Conservation (phyloP, 2,888 invertebrate genomes). For the Drosophila macrospina region DNA sequence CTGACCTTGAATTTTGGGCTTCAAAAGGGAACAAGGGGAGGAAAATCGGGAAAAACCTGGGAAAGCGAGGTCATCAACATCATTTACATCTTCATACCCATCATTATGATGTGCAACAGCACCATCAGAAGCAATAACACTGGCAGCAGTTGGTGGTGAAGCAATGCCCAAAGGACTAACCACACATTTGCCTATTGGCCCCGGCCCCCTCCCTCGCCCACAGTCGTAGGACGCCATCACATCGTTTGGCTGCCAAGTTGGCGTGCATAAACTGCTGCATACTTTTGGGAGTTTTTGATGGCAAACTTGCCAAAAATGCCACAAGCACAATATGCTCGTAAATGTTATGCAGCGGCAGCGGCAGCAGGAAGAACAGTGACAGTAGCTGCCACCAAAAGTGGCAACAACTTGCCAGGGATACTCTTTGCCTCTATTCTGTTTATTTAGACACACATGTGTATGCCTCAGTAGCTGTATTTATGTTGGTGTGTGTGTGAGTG, state of each 20-base stretch:
- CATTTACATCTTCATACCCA: slow-evolving; percentile 20
- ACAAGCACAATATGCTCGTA: slow-evolving; percentile 58
- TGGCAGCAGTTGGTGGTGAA: slow-evolving; percentile 3
- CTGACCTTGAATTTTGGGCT: slow-evolving; percentile 45
- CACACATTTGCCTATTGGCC: slow-evolving; percentile 3
- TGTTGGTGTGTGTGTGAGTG: background rate
- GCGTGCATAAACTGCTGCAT: slow-evolving; percentile 75
- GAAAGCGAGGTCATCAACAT: slow-evolving; percentile 15
- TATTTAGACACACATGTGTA: slow-evolving; percentile 29
- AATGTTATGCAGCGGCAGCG: slow-evolving; percentile 37
- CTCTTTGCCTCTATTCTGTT: slow-evolving; percentile 14
- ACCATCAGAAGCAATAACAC: slow-evolving; percentile 24
- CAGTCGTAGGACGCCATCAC: slow-evolving; percentile 35
- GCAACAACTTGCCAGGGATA: slow-evolving; percentile 39
- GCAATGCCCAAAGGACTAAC: slow-evolving; percentile 26
- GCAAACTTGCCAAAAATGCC: slow-evolving; percentile 62
- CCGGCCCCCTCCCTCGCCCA: background rate
- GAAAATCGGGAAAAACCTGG: background rate
- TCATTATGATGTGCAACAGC: slow-evolving; percentile 21
- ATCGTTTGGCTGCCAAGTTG: slow-evolving; percentile 56
- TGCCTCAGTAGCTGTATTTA: background rate
- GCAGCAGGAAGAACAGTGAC: background rate
- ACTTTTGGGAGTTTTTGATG: slow-evolving; percentile 74
- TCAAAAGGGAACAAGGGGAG: slow-evolving; percentile 10
- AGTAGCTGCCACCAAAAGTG: slow-evolving; percentile 30